Evolutionary conservation across 2,113 vertebrate genomes (phyloP).

Genomic region (Microcebus griseorufus): DNA sequence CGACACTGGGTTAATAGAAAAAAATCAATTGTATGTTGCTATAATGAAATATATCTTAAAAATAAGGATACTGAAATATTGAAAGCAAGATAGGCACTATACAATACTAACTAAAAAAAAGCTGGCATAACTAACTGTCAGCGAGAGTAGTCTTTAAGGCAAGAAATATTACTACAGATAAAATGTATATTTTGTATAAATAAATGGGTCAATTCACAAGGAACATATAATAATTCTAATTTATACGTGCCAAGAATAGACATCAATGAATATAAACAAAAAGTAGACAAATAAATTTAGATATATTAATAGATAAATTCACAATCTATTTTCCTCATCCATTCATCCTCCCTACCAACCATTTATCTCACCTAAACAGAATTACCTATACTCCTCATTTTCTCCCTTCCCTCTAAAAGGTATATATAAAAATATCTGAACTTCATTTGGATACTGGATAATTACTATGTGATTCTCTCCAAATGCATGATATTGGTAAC

Average conservation of each 20-base stretch:
- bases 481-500: no score
- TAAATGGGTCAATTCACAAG: not conserved
- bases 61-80: not conserved
- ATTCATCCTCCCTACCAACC: no score
- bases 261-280: not conserved
- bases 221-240: not conserved
- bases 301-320: not conserved
- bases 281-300: not conserved
- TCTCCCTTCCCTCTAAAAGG: no score
- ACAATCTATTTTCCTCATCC: not conserved
- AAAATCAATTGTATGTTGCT: not conserved
- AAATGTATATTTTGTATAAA: not conserved
- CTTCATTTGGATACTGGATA: no score
- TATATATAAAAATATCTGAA: no score
- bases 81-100: not conserved
- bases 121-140: no score
- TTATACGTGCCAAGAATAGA: not conserved
- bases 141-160: not conserved
- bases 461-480: no score
- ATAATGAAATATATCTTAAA: not conserved
- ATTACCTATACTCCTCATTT: no score
- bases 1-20: not conserved
- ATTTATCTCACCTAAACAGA: no score
- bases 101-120: not conserved
- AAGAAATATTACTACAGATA: not conserved